Conservation (phyloP, 2,888 invertebrate species). For the Augiades crinisus region DNA sequence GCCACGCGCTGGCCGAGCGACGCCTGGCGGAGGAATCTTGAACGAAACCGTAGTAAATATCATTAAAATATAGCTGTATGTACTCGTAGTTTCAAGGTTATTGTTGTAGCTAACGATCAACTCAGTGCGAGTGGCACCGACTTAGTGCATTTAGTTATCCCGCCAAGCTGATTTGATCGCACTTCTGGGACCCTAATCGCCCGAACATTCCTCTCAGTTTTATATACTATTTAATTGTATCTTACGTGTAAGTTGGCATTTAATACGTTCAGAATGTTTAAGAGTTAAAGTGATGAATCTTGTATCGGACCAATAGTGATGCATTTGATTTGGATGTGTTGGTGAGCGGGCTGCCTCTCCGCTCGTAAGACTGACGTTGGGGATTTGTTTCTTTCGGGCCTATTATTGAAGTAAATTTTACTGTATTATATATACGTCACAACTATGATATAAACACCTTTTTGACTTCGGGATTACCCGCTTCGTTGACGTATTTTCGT, state of each 20-base stretch:
- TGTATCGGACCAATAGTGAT: constrained; percentile 39
- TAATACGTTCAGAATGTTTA: constrained; percentile 23
- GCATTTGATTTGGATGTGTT: constrained; percentile 32
- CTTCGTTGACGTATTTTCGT: no score
- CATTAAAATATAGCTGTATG: constrained; percentile 23
- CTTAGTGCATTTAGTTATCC: constrained; percentile 6
- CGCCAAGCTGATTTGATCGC: neutral
- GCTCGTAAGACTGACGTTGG: constrained; percentile 43
- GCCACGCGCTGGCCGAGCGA: constrained; percentile 9
- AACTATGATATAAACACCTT: constrained; percentile 10
- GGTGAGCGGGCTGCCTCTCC: constrained; percentile 28
- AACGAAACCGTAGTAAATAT: constrained; percentile 27
- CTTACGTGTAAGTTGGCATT: constrained; percentile 26
- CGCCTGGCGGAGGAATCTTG: constrained; percentile 13
- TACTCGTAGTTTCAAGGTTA: constrained; percentile 6
- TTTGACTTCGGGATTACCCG: constrained; percentile 5
- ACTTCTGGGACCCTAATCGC: constrained; percentile 8
- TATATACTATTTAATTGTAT: constrained; percentile 33
- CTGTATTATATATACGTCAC: constrained; percentile 23
- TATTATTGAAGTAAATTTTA: constrained; percentile 36
- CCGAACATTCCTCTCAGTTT: constrained; percentile 31
- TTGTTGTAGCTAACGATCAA: constrained; percentile 4
- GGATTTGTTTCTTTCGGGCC: constrained; percentile 44
- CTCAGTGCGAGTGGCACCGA: constrained; percentile 19
- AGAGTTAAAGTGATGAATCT: constrained; percentile 20